Evolutionary conservation across 2,113 vertebrate genomes (phyloP).

Genomic region (Symphodus melops): DNA sequence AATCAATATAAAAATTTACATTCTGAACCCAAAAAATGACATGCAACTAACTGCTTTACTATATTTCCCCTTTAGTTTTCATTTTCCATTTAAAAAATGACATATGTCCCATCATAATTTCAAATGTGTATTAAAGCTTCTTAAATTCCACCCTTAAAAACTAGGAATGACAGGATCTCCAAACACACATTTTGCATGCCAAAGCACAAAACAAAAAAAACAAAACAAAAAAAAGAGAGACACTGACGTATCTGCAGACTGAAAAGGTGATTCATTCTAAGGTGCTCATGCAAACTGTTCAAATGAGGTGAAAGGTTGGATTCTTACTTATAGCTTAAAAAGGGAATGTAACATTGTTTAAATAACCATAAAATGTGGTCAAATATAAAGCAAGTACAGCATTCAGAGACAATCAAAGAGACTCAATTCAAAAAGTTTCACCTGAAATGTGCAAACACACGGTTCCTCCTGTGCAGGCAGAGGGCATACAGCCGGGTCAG

Average conservation of each 20-base stretch:
- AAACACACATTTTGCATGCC: slow-evolving; percentile 43
- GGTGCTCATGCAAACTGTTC: slow-evolving; percentile 56
- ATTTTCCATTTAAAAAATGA: not conserved
- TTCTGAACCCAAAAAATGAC: slow-evolving; percentile 7
- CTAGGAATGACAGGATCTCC: not conserved
- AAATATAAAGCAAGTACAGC: slow-evolving; percentile 65
- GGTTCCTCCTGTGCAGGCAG: slow-evolving; percentile 21
- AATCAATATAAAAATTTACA: not conserved
- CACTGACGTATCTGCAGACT: slow-evolving; percentile 19
- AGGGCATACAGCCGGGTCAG: slow-evolving; percentile 10
- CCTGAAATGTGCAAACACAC: slow-evolving; percentile 66
- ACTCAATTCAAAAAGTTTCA: slow-evolving; percentile 33
- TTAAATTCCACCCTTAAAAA: not conserved
- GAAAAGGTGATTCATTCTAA: slow-evolving; percentile 41
- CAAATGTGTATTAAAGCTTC: not conserved
- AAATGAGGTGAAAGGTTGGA: slow-evolving; percentile 29
- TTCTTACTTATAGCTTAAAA: slow-evolving; percentile 27
- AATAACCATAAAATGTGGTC: slow-evolving; percentile 10
- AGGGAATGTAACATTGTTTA: slow-evolving; percentile 11
- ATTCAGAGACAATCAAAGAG: slow-evolving; percentile 47
- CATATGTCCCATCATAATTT: not conserved
- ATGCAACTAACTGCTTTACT: not conserved
- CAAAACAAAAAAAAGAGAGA: slow-evolving; percentile 21
- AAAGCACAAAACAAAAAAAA: slow-evolving; percentile 39
- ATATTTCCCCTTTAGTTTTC: not conserved